Percentiles rank a stretch among this genome's conserved stretches.
These are phyloP conservation scores for Encarsia formosa DNA, from an alignment of 2,888 invertebrate species.

Conservation along the genomic window DNA sequence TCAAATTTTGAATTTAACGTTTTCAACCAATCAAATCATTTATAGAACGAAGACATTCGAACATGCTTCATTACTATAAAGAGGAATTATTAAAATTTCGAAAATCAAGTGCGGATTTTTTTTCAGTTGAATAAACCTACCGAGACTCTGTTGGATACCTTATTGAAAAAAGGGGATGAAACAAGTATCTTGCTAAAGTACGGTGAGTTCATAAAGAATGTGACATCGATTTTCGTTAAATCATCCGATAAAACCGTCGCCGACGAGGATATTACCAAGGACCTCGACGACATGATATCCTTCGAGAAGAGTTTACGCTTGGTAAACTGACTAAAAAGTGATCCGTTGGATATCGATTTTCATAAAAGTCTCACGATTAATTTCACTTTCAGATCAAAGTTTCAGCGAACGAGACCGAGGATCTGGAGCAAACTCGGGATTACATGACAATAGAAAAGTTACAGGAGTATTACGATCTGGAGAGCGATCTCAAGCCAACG, in stretches of 20 bases:
- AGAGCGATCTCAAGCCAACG: neutral
- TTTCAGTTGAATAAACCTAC: conserved; percentile 7
- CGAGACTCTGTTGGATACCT: neutral
- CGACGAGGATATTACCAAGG: conserved; percentile 3
- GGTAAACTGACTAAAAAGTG: no score
- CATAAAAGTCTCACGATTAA: no score
- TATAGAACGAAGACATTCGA: no score
- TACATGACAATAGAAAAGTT: conserved; percentile 9
- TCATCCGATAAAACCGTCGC: neutral
- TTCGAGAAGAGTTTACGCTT: conserved; percentile 8
- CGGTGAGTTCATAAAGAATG: conserved; percentile 2
- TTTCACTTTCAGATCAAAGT: conserved; percentile 7
- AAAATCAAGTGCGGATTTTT: no score
- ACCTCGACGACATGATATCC: neutral
- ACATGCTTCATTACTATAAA: no score
- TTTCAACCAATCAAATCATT: no score
- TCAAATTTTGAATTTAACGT: no score
- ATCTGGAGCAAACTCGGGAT: neutral
- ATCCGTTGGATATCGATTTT: no score
- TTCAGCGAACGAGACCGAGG: neutral
- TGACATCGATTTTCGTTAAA: neutral
- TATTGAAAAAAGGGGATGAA: neutral
- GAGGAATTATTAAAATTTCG: neutral
- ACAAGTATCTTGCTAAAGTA: neutral
- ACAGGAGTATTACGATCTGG: conserved; percentile 7